A percentile compares a stretch with the other conserved stretches of the same genome.
Evolutionary conservation across 2,888 invertebrate species (phyloP).

Genomic region (Cerceris rybyensis): DNA sequence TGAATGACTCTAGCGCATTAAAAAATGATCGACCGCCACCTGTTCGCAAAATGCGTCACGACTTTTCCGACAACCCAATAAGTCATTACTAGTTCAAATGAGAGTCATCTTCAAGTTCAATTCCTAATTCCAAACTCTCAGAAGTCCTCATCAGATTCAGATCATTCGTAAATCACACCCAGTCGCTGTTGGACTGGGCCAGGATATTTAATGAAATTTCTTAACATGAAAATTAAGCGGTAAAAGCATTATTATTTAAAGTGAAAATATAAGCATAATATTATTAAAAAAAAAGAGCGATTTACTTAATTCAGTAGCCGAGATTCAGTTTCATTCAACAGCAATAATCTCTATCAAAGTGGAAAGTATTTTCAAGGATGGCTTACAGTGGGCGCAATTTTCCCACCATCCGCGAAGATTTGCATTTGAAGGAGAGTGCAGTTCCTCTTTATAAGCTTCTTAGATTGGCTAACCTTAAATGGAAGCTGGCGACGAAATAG

Average conservation of each 20-base stretch:
- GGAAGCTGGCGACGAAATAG: constrained; percentile 32
- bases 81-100: too few relatives aligned
- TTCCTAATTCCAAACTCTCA: too few relatives aligned
- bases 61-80: too few relatives aligned
- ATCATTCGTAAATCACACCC: too few relatives aligned
- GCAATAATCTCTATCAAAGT: constrained; percentile 48
- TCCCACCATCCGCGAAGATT: constrained; percentile 52
- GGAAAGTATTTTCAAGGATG: constrained; percentile 44
- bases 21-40: too few relatives aligned
- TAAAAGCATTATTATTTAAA: neutral
- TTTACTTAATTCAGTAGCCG: constrained; percentile 40
- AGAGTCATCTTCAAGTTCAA: too few relatives aligned
- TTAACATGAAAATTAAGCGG: neutral
- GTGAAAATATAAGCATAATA: neutral
- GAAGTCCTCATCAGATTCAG: too few relatives aligned
- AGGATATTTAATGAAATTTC: too few relatives aligned
- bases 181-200: too few relatives aligned
- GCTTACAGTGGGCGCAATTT: constrained; percentile 58
- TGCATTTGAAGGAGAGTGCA: constrained; percentile 56
- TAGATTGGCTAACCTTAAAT: constrained; percentile 51
- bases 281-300: constrained; percentile 1
- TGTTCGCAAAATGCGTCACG: too few relatives aligned
- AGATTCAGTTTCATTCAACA: constrained; percentile 48
- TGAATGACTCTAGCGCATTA: too few relatives aligned
- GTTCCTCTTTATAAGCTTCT: constrained; percentile 63